Evolutionary conservation across 2,797 vertebrate species (phyloP).

Genomic region (Onychomys torridus): DNA sequence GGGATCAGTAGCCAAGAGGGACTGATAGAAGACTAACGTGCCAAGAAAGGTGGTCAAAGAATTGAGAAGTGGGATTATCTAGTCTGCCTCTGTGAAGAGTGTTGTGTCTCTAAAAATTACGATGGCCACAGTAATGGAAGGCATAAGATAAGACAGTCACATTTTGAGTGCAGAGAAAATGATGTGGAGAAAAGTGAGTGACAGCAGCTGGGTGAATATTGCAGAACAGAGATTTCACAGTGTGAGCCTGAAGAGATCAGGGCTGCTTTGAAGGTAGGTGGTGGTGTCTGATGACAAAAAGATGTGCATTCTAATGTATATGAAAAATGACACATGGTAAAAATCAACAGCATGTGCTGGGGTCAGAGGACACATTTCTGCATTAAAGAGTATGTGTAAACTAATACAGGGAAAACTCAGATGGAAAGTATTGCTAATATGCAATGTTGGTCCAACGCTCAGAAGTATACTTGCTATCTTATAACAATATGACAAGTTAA

Average conservation of each 20-base stretch:
- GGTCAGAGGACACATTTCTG: background rate
- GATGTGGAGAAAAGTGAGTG: background rate
- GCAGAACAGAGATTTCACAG: background rate
- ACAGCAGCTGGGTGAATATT: no score
- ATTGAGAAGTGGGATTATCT: background rate
- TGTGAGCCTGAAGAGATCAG: background rate
- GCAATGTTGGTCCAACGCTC: background rate
- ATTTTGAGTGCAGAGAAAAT: background rate
- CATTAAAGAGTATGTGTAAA: background rate
- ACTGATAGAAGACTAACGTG: background rate
- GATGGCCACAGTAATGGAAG: no score
- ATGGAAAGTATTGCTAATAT: background rate
- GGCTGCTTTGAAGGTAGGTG: background rate
- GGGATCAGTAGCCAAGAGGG: background rate
- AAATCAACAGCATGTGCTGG: background rate
- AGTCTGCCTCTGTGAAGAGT: background rate
- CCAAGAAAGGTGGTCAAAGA: background rate
- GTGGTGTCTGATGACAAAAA: background rate
- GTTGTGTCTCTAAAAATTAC: background rate
- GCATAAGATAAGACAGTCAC: no score
- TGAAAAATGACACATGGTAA: background rate
- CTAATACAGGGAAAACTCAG: background rate
- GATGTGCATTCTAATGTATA: background rate
- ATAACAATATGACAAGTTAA: background rate
- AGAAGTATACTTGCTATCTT: background rate